Evolutionary conservation across 2,888 invertebrate genomes (phyloP).

Genomic region (Neelides folsomi): DNA sequence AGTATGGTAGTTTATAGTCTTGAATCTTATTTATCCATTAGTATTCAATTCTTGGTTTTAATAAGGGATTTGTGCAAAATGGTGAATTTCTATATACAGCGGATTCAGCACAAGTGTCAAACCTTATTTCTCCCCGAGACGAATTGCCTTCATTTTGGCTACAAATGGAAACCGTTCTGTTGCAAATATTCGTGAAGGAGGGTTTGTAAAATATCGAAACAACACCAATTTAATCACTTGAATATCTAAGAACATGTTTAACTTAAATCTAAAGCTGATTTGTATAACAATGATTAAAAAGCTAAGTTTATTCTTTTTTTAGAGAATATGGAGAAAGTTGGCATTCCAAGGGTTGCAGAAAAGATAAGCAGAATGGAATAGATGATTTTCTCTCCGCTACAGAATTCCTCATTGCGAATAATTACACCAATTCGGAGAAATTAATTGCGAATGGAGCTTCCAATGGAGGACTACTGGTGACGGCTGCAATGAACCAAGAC

Average conservation of each 20-base stretch:
- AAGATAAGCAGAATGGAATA: constrained; percentile 96
- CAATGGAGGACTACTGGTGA: constrained; percentile 92
- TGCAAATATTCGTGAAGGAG: constrained; percentile 92
- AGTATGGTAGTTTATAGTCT: no score
- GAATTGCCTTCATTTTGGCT: constrained; percentile 85
- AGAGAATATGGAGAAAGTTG: constrained; percentile 95
- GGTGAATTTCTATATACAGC: constrained; percentile 76
- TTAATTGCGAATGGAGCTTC: constrained; percentile 90
- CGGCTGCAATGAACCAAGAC: constrained; percentile 88
- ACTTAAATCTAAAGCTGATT: constrained; percentile 2
- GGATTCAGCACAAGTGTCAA: constrained; percentile 89
- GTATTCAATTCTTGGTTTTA: no score
- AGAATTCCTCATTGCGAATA: constrained; percentile 64
- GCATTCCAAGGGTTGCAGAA: constrained; percentile 86
- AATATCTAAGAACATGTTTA: no score
- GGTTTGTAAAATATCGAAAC: no score
- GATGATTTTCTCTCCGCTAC: constrained; percentile 91
- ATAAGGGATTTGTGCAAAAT: constrained; percentile 40
- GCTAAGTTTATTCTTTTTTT: no score
- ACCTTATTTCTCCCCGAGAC: constrained; percentile 74
- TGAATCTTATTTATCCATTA: no score
- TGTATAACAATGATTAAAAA: no score
- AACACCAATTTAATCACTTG: no score
- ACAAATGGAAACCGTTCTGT: constrained; percentile 74
- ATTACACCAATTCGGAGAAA: constrained; percentile 63